phyloP scores from a whole-genome alignment of 1,140 invertebrate genomes.

The Whitmania pigra region DNA sequence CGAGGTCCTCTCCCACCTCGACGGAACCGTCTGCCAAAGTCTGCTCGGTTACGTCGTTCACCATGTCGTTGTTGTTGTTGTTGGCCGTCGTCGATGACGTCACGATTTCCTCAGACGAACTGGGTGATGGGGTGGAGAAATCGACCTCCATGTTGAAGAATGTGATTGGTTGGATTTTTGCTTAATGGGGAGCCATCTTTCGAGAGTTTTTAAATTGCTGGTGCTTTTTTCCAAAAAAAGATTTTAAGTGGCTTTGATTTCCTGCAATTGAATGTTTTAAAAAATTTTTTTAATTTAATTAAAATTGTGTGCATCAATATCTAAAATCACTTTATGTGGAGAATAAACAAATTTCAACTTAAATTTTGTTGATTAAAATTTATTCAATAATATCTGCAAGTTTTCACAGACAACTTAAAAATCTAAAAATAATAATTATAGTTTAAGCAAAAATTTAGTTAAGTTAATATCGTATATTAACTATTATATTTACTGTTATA shows the following conservation, averaged over 20 bases:
- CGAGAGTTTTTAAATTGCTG: not conserved
- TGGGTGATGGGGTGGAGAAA: not conserved
- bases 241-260: not conserved
- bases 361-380: no score
- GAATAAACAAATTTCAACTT: no score
- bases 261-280: no score
- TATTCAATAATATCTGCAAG: no score
- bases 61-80: constrained; percentile 10
- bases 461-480: no score
- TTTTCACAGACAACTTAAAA: no score
- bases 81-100: not conserved
- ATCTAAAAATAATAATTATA: no score
- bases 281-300: no score
- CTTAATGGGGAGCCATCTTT: not conserved
- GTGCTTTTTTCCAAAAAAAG: not conserved
- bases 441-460: no score
- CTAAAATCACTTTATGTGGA: no score
- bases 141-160: not conserved
- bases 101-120: not conserved
- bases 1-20: not conserved
- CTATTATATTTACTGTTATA: no score
- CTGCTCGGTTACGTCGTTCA: not conserved
- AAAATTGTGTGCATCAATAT: no score
- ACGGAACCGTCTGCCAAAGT: not conserved
- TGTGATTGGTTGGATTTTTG: not conserved